phyloP scores from a whole-genome alignment of 2,113 vertebrate species.

The Romanogobio albipinnatus region DNA sequence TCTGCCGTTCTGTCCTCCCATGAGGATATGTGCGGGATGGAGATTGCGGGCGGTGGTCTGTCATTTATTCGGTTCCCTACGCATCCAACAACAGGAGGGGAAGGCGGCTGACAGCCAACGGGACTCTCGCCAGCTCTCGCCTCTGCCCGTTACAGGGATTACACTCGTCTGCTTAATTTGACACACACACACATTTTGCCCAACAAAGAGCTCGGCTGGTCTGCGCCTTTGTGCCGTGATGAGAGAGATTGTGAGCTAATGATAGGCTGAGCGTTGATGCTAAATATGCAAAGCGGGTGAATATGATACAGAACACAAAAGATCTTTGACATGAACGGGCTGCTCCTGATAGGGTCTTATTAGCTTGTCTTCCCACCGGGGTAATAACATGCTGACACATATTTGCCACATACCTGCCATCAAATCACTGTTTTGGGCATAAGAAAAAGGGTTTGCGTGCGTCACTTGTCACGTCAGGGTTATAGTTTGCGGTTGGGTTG shows the following conservation, averaged over 20 bases:
- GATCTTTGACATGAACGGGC: slow-evolving; percentile 63
- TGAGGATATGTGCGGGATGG: not conserved
- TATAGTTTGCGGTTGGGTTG: slow-evolving; percentile 40
- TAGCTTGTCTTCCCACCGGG: slow-evolving; percentile 72
- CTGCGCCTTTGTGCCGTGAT: slow-evolving; percentile 44
- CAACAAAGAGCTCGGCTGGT: slow-evolving; percentile 59
- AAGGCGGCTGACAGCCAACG: slow-evolving; percentile 4
- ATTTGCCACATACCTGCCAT: slow-evolving; percentile 57
- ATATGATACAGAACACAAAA: slow-evolving; percentile 66
- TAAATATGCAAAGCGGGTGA: slow-evolving; percentile 66
- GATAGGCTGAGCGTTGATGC: slow-evolving; percentile 64
- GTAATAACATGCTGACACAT: slow-evolving; percentile 69
- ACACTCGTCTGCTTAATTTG: slow-evolving; percentile 46
- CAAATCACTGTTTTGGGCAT: slow-evolving; percentile 63
- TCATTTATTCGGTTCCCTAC: slow-evolving; percentile 5
- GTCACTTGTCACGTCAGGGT: slow-evolving; percentile 47
- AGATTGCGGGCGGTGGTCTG: slow-evolving; percentile 8
- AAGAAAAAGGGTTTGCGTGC: not conserved
- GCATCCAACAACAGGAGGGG: not conserved
- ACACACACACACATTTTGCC: slow-evolving; percentile 9
- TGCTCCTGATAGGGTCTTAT: slow-evolving; percentile 66
- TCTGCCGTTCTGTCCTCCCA: not conserved
- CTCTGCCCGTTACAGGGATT: slow-evolving; percentile 4
- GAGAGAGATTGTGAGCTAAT: slow-evolving; percentile 66
- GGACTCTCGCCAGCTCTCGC: not conserved